phyloP scores from a whole-genome alignment of 2,888 invertebrate species.

The Phengaris alcon region DNA sequence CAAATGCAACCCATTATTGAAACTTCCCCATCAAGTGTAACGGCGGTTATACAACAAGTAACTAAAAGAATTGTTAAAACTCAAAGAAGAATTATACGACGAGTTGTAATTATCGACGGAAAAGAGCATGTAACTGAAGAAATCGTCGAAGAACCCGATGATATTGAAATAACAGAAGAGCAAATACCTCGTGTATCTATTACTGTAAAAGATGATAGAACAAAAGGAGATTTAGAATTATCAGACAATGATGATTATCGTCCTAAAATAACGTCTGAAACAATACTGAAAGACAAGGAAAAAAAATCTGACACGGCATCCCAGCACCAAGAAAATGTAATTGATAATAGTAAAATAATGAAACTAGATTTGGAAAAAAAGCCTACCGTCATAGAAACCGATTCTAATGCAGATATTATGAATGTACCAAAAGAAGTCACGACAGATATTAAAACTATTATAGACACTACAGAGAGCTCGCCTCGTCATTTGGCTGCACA shows the following conservation, averaged over 20 bases:
- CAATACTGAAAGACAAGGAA: constrained; percentile 34
- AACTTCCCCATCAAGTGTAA: constrained; percentile 85
- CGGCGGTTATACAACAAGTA: constrained; percentile 90
- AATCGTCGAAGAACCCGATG: constrained; percentile 90
- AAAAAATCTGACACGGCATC: not conserved
- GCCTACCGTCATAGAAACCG: constrained; percentile 12
- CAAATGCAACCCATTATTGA: constrained; percentile 68
- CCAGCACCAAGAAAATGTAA: not conserved
- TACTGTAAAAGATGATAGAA: constrained; percentile 79
- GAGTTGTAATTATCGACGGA: constrained; percentile 88
- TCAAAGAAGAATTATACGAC: constrained; percentile 86
- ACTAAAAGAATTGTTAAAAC: constrained; percentile 87
- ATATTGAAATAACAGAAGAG: constrained; percentile 85
- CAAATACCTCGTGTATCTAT: constrained; percentile 85
- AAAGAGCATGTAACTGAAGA: constrained; percentile 91
- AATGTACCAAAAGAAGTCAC: constrained; percentile 4
- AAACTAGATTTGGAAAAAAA: constrained; percentile 30
- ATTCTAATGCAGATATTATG: not conserved
- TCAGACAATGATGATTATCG: constrained; percentile 47
- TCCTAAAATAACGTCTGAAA: constrained; percentile 44
- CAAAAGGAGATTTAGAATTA: constrained; percentile 54
- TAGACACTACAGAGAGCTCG: not conserved
- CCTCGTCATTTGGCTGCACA: not conserved
- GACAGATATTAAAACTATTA: not conserved
- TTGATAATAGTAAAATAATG: constrained; percentile 37